These are phyloP conservation scores for Solen grandis DNA, from an alignment of 1,140 invertebrate genomes.

Conservation along the genomic window DNA sequence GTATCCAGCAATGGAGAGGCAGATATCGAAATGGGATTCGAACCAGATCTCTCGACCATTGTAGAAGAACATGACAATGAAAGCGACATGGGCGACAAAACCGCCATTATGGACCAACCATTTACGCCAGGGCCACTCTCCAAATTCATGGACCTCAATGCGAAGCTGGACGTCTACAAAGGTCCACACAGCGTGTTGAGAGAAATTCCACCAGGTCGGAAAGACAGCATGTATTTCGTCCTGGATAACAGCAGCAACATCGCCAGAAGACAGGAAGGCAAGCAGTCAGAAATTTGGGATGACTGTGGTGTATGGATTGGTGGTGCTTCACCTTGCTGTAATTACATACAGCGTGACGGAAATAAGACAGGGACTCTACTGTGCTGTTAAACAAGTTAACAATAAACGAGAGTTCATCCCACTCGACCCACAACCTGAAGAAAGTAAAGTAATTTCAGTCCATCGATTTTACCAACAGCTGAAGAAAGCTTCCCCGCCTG, in stretches of 20 bases:
- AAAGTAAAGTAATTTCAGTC: not conserved
- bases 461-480: conserved; percentile 10
- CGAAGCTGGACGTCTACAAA: not conserved
- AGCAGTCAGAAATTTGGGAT: conserved; percentile 23
- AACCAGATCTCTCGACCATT: too few species aligned
- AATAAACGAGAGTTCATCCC: not conserved
- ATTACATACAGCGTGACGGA: not conserved
- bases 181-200: not conserved
- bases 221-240: conserved; percentile 23
- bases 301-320: conserved; percentile 47
- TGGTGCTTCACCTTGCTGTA: not conserved
- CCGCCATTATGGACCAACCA: too few species aligned
- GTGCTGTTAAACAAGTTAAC: conserved; percentile 4
- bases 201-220: conserved; percentile 24
- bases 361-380: not conserved
- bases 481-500: not conserved
- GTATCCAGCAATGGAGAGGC: too few species aligned
- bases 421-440: conserved; percentile 2
- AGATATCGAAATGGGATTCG: too few species aligned
- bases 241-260: conserved; percentile 47
- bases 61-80: too few species aligned
- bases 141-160: conserved; percentile 12
- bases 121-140: too few species aligned
- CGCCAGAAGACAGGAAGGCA: not conserved
- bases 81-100: too few species aligned